Evolutionary conservation across 2,113 vertebrate species (phyloP).

Genomic region (Ictalurus furcatus): DNA sequence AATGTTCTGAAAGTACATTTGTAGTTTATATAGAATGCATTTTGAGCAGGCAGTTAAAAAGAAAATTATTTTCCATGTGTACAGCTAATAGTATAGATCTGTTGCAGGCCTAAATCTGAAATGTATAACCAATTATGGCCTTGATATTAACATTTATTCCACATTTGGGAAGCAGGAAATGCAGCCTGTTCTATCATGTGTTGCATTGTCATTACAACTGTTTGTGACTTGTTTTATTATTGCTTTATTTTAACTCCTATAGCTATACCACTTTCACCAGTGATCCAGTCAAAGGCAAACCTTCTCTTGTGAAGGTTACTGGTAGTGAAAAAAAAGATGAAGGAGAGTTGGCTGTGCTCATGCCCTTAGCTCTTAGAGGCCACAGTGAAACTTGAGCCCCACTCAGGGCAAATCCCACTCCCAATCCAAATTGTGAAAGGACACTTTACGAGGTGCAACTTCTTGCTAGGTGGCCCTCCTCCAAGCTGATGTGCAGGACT

Average conservation of each 20-base stretch:
- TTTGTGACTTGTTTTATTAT: background rate
- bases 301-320: background rate
- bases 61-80: too few relatives aligned
- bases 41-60: background rate
- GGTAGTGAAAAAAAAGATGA: background rate
- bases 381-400: slow-evolving; percentile 36
- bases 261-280: background rate
- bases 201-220: background rate
- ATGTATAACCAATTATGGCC: background rate
- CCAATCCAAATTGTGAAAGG: slow-evolving; percentile 28
- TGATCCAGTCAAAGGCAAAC: background rate
- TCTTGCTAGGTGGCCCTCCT: slow-evolving; percentile 40
- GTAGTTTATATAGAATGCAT: too few relatives aligned
- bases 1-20: too few relatives aligned
- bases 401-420: slow-evolving; percentile 19
- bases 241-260: background rate
- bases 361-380: background rate
- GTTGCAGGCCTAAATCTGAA: background rate
- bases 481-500: too few relatives aligned
- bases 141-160: background rate
- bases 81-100: background rate
- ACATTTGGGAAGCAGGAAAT: background rate
- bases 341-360: background rate
- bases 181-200: slow-evolving; percentile 5
- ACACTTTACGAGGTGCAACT: slow-evolving; percentile 37